Conservation (phyloP, 1,140 invertebrate species). For the Drosophila gunungcola region DNA sequence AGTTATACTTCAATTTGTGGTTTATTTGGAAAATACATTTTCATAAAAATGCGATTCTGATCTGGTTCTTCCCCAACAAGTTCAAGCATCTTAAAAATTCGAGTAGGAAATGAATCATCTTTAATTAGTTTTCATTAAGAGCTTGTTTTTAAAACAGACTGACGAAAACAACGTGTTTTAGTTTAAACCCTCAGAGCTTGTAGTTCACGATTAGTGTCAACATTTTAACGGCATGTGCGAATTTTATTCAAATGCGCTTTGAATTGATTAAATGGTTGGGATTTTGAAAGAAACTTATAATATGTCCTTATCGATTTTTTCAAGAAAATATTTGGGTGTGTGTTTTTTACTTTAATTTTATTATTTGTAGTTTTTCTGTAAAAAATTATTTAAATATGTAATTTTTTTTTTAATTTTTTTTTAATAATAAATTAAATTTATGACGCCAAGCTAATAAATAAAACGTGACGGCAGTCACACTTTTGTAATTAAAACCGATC, state of each 20-base stretch:
- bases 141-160: conserved; percentile 1
- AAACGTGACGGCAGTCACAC: conserved; percentile 1
- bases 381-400: not conserved
- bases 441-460: not conserved
- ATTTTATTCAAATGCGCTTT: not conserved
- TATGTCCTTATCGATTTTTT: not conserved
- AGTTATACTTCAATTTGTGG: conserved; percentile 21
- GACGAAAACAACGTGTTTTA: conserved; percentile 4
- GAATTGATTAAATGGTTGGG: not conserved
- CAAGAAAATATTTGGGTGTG: not conserved
- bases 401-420: not conserved
- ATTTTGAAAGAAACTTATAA: not conserved
- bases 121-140: conserved; percentile 6
- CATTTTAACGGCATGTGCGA: conserved; percentile 5
- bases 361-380: too few relatives aligned
- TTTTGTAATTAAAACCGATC: not conserved
- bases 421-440: not conserved
- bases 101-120: conserved; percentile 21
- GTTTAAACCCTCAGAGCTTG: not conserved
- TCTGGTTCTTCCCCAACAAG: conserved; percentile 3
- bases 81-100: not conserved
- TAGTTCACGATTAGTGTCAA: conserved; percentile 21
- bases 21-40: not conserved
- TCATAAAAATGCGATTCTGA: not conserved
- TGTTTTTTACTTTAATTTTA: too few relatives aligned